These are phyloP conservation scores for Alethe castanea DNA, from an alignment of 2,113 vertebrate genomes.

Conservation along the genomic window DNA sequence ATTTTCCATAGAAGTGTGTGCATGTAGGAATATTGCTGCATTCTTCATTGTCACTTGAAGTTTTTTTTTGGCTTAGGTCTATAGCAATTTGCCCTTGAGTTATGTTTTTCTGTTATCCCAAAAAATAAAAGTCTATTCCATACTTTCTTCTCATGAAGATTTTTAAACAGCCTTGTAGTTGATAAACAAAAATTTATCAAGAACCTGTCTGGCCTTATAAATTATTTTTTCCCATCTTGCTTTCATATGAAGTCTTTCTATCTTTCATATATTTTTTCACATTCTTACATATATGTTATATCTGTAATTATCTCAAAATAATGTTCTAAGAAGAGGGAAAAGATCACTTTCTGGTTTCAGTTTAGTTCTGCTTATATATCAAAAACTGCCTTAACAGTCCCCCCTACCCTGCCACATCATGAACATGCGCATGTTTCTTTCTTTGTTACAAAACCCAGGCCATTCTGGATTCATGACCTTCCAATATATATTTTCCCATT, in stretches of 20 bases:
- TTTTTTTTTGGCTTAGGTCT: background rate
- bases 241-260: background rate
- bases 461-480: background rate
- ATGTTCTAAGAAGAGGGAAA: background rate
- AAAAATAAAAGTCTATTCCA: background rate
- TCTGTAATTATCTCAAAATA: background rate
- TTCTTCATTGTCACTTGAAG: background rate
- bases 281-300: background rate
- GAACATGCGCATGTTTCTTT: background rate
- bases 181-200: background rate
- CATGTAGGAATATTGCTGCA: background rate
- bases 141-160: background rate
- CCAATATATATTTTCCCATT: background rate
- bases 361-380: background rate
- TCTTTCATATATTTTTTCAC: background rate
- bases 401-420: background rate
- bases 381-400: background rate
- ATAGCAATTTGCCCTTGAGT: background rate
- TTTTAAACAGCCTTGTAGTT: background rate
- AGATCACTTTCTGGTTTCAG: background rate
- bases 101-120: background rate
- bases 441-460: background rate
- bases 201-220: background rate
- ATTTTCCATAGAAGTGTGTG: background rate
- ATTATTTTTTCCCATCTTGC: background rate